These are phyloP conservation scores for Danio tinwini DNA, from an alignment of 2,797 vertebrate genomes.

Conservation along the genomic window DNA sequence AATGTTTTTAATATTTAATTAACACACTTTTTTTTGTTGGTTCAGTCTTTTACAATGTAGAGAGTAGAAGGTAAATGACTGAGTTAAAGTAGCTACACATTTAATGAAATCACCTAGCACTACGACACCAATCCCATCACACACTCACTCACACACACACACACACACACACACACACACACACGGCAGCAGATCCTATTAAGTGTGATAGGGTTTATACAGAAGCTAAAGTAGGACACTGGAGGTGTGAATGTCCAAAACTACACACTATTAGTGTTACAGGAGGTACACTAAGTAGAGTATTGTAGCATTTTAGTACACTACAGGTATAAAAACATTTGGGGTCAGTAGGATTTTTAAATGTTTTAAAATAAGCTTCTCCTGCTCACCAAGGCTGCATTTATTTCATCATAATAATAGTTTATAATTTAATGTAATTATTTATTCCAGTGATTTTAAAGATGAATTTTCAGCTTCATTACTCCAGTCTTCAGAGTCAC, in stretches of 20 bases:
- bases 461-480: no score
- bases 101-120: slow-evolving; percentile 49
- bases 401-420: no score
- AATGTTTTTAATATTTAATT: not conserved
- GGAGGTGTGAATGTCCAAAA: not conserved
- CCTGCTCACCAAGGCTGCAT: no score
- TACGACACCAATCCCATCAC: slow-evolving; percentile 32
- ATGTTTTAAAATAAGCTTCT: no score
- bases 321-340: no score
- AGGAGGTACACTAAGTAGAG: not conserved
- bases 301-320: not conserved
- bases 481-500: no score
- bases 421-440: no score
- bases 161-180: not conserved
- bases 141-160: not conserved
- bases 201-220: slow-evolving; percentile 44
- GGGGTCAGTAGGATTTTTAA: no score
- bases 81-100: slow-evolving; percentile 42
- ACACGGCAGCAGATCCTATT: slow-evolving; percentile 49
- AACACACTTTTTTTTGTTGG: not conserved
- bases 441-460: no score
- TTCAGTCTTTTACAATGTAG: not conserved
- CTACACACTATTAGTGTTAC: not conserved
- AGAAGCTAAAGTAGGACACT: slow-evolving; percentile 24
- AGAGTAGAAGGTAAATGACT: slow-evolving; percentile 25